Evolutionary conservation across 2,113 vertebrate species (phyloP).

Genomic region (Cynoglossus semilaevis): DNA sequence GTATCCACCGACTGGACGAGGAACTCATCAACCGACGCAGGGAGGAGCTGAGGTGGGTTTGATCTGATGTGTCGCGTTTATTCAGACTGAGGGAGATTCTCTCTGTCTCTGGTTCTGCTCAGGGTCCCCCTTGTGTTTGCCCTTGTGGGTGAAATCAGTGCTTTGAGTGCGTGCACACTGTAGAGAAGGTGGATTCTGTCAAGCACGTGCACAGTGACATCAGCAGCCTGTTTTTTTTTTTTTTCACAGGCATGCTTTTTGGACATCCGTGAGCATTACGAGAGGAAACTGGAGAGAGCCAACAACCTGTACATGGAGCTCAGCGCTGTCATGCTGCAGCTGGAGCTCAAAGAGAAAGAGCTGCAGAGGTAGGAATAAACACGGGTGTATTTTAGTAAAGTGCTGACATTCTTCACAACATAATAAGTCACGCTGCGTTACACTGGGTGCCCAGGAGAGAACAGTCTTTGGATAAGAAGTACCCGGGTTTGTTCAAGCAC

Average conservation of each 20-base stretch:
- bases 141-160: conserved; percentile 18
- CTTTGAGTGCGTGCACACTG: conserved; percentile 29
- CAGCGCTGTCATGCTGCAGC: conserved; percentile 93
- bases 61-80: neutral
- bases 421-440: neutral
- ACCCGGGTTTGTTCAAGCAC: conserved; percentile 88
- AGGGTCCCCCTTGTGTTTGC: conserved; percentile 24
- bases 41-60: conserved; percentile 89
- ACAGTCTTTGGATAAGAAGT: conserved; percentile 92
- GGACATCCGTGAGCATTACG: conserved; percentile 96
- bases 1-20: conserved; percentile 93
- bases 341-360: conserved; percentile 96
- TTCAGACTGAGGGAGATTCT: conserved; percentile 2
- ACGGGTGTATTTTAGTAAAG: neutral
- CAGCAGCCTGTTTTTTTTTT: conserved; percentile 22
- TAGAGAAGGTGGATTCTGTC: conserved; percentile 39
- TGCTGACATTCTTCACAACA: neutral
- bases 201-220: conserved; percentile 44
- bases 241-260: conserved; percentile 86
- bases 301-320: conserved; percentile 99
- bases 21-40: conserved; percentile 91
- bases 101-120: conserved; percentile 19
- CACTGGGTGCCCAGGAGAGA: conserved; percentile 79
- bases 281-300: conserved; percentile 92
- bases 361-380: conserved; percentile 79